Conservation (phyloP, 2,888 invertebrate genomes). For the Aphidius colemani region DNA sequence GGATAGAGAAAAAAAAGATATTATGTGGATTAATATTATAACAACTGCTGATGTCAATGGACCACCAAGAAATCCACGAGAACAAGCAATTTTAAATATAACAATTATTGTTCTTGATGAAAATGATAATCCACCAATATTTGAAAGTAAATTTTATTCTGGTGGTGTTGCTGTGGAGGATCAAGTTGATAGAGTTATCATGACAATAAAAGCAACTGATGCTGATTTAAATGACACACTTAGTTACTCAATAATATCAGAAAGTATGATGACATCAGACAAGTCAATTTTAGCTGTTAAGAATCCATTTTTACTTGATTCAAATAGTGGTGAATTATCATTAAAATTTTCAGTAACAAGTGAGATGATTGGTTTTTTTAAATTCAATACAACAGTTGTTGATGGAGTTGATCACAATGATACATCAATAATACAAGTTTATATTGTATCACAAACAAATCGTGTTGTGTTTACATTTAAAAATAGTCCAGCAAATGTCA, state of each 20-base stretch:
- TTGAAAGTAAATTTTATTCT: slow-evolving; percentile 61
- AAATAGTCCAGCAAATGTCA: slow-evolving; percentile 61
- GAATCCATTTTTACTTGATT: slow-evolving; percentile 58
- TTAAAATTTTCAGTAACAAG: slow-evolving; percentile 63
- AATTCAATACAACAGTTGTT: slow-evolving; percentile 63
- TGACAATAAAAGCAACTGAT: slow-evolving; percentile 65
- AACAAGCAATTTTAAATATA: slow-evolving; percentile 58
- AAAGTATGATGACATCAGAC: slow-evolving; percentile 49
- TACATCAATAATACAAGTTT: slow-evolving; percentile 63
- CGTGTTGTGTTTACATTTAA: slow-evolving; percentile 65
- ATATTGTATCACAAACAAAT: slow-evolving; percentile 65
- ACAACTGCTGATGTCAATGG: slow-evolving; percentile 61
- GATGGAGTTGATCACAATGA: slow-evolving; percentile 64
- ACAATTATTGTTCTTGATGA: slow-evolving; percentile 64
- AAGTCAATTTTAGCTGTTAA: slow-evolving; percentile 58
- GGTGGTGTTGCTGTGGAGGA: slow-evolving; percentile 64
- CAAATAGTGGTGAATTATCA: slow-evolving; percentile 60
- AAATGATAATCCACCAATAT: slow-evolving; percentile 65
- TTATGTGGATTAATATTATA: slow-evolving; percentile 61
- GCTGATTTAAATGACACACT: slow-evolving; percentile 60
- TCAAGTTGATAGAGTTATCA: slow-evolving; percentile 59
- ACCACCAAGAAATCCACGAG: slow-evolving; percentile 45
- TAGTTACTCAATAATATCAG: slow-evolving; percentile 57
- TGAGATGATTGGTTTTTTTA: slow-evolving; percentile 68
- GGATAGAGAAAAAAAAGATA: slow-evolving; percentile 59